Percentiles rank a stretch among this genome's conserved stretches.
phyloP scores from a whole-genome alignment of 2,113 vertebrate genomes.

The Carassius gibelio region DNA sequence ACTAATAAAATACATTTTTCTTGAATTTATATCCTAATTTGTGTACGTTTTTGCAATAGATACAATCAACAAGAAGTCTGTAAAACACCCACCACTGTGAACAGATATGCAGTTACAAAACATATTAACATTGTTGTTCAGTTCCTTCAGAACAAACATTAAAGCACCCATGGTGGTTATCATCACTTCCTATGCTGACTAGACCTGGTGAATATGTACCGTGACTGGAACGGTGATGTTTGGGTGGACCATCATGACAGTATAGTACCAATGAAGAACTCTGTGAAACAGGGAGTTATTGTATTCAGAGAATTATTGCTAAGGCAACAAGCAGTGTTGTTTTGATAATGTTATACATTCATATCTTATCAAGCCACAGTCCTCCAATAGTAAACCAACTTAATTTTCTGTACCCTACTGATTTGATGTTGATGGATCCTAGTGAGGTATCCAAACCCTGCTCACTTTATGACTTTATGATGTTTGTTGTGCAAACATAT shows the following conservation, averaged over 20 bases:
- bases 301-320: not conserved
- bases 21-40: not conserved
- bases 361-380: not conserved
- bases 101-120: not conserved
- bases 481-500: too few relatives aligned
- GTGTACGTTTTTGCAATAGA: not conserved
- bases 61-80: not conserved
- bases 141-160: not conserved
- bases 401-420: too few relatives aligned
- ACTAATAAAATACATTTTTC: not conserved
- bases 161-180: not conserved
- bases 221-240: slow-evolving; percentile 14
- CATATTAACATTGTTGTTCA: not conserved
- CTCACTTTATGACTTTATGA: not conserved
- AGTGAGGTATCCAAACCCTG: not conserved
- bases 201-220: not conserved
- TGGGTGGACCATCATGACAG: not conserved
- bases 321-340: not conserved
- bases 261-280: not conserved
- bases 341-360: not conserved
- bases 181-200: not conserved
- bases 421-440: not conserved
- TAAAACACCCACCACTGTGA: not conserved
- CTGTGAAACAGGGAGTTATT: not conserved
- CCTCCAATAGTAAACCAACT: not conserved